These are phyloP conservation scores for Anarsia innoxiella DNA, from an alignment of 2,888 invertebrate genomes.

Conservation along the genomic window DNA sequence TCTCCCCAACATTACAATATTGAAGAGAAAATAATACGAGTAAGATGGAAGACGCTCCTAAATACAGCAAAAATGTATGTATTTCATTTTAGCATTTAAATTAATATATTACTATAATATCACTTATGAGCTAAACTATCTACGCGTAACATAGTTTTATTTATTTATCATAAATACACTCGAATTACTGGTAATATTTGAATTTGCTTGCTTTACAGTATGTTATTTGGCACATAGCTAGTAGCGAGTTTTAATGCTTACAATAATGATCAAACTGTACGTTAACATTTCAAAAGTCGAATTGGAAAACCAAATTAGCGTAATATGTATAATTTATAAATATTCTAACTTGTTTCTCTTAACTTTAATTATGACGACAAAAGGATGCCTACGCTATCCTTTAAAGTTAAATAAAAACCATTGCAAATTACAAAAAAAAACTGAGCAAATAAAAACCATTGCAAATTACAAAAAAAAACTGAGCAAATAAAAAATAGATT, in stretches of 20 bases:
- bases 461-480: no score
- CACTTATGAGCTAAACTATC: constrained; percentile 65
- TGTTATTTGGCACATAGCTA: constrained; percentile 55
- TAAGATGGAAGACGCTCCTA: constrained; percentile 74
- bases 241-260: constrained; percentile 26
- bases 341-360: no score
- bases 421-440: no score
- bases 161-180: constrained; percentile 45
- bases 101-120: constrained; percentile 54
- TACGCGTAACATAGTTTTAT: constrained; percentile 47
- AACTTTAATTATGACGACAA: no score
- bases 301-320: no score
- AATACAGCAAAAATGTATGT: constrained; percentile 71
- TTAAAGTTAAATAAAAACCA: no score
- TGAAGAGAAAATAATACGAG: constrained; percentile 62
- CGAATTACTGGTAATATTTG: constrained; percentile 47
- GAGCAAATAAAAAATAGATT: no score
- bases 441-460: no score
- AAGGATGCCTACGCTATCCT: no score
- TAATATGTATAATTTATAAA: no score
- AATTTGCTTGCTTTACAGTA: constrained; percentile 46
- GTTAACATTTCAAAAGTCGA: background rate
- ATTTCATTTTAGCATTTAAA: constrained; percentile 58
- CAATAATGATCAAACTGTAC: constrained; percentile 1
- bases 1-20: constrained; percentile 36